Evolutionary conservation across 2,797 vertebrate genomes (phyloP).

Genomic region (Pyrocephalus nanus): DNA sequence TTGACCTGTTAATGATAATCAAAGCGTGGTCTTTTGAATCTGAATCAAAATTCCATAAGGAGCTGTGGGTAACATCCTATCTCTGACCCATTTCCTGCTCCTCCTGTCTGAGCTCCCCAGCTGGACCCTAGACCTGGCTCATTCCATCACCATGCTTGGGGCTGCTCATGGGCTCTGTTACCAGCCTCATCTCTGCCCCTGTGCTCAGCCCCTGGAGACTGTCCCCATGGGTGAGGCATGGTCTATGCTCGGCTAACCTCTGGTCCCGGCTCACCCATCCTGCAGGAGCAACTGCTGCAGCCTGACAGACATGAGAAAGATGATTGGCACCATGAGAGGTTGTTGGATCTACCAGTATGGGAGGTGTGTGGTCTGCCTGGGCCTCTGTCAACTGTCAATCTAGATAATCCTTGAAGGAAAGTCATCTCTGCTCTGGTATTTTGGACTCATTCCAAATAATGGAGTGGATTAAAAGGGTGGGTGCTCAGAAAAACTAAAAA

Average conservation of each 20-base stretch:
- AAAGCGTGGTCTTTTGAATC: neutral
- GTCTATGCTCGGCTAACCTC: rapidly evolving
- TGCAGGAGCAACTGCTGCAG: neutral
- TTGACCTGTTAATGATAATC: neutral
- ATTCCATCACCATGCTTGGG: rapidly evolving
- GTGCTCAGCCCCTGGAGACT: rapidly evolving
- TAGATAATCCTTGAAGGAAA: neutral
- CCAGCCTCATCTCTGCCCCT: neutral
- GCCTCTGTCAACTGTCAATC: neutral
- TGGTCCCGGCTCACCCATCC: rapidly evolving
- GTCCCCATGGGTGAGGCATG: neutral
- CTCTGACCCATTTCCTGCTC: neutral
- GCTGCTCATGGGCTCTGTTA: neutral
- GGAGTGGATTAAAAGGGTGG: neutral
- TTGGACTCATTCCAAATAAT: neutral
- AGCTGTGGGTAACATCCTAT: neutral
- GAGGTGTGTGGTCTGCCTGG: neutral
- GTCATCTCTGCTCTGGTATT: neutral
- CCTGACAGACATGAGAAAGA: neutral
- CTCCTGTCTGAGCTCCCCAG: neutral
- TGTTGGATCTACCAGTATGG: rapidly evolving
- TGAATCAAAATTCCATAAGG: neutral
- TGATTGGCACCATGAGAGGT: neutral
- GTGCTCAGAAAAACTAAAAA: neutral
- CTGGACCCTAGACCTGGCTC: neutral